Conservation (phyloP, 2,888 invertebrate species). For the Gymnosoma rotundatum region DNA sequence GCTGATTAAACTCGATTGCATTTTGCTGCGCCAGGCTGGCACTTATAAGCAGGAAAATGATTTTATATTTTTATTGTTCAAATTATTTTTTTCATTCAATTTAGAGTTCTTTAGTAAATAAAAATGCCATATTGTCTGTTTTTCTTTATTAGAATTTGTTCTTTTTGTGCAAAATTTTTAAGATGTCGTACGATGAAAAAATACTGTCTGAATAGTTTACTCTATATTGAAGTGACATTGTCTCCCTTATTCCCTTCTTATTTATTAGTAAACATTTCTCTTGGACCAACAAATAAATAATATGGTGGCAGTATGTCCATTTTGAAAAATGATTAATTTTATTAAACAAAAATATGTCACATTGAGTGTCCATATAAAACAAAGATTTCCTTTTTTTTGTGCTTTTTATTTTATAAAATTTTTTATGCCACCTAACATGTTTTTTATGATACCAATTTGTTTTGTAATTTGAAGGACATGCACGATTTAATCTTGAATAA, state of each 20-base stretch:
- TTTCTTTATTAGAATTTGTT: slow-evolving; percentile 66
- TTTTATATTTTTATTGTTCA: slow-evolving; percentile 5
- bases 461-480: slow-evolving; percentile 73
- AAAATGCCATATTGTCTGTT: slow-evolving; percentile 49
- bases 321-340: slow-evolving; percentile 17
- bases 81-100: slow-evolving; percentile 41
- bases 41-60: slow-evolving; percentile 11
- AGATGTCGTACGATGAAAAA: slow-evolving; percentile 5
- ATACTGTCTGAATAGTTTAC: background rate
- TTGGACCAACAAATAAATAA: slow-evolving; percentile 2
- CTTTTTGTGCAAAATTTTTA: slow-evolving; percentile 62
- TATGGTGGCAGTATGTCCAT: slow-evolving; percentile 13
- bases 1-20: slow-evolving; percentile 80
- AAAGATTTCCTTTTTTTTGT: slow-evolving; percentile 69
- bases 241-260: slow-evolving; percentile 37
- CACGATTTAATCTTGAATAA: slow-evolving; percentile 66
- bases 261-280: slow-evolving; percentile 55
- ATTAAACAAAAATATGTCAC: background rate
- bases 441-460: slow-evolving; percentile 76
- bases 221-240: slow-evolving; percentile 14
- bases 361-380: slow-evolving; percentile 67
- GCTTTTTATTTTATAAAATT: slow-evolving; percentile 32
- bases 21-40: slow-evolving; percentile 78
- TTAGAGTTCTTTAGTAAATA: slow-evolving; percentile 32
- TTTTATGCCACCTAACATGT: slow-evolving; percentile 59